Evolutionary conservation across 92 coral and sea anemone genomes (phyloP), one percentile per base, ranked within the genome.

Genomic region (Parazoanthus atlanticus): DNA sequence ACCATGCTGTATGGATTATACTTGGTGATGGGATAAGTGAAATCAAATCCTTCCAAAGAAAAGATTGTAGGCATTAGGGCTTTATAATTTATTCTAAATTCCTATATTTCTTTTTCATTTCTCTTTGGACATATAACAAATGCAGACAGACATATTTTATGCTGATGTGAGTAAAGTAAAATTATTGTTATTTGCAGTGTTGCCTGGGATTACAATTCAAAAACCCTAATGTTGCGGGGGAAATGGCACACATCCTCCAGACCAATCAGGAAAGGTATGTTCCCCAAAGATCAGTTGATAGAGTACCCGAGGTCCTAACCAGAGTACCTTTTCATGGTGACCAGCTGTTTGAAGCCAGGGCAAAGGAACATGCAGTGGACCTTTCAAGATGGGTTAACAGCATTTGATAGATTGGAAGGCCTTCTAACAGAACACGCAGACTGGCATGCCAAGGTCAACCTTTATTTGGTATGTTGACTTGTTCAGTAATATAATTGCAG

Each of bases 241-340:
- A 83, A 76, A 83, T 83, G 78, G 76, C 87, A 25, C 72, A 83
- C 17, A 83, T 83, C 41, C 58, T 31, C 38, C 32, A 54, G 67
- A 56, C 87, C 25, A 83, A 83, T 74, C 76, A 83, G 31, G 21
- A 83, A 38, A 56, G 29, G 28, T 83, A 83, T 83, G 87, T 83
- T 34, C 87, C 87, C 2, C 31, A 43, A 19, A 40, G 36, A 16
- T 3, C 52, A 1, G 49, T 43, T 43, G 70, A 86, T 52, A 76
- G 70, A 17, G 15, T 29, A 26, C 89, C 54, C 11, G 84, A 86
- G n/a, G 73, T 67, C 32, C 32, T 67, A 11, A 67, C 73, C 3
- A 26, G 10, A 67, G 76, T 86, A n/a, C 89, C 89, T 56, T 76
- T 86, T 54, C 89, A 86, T 86, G 89, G 89, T 33, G 89, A 86